phyloP scores from a whole-genome alignment of 2,888 invertebrate genomes.

The Drosophila colorata region DNA sequence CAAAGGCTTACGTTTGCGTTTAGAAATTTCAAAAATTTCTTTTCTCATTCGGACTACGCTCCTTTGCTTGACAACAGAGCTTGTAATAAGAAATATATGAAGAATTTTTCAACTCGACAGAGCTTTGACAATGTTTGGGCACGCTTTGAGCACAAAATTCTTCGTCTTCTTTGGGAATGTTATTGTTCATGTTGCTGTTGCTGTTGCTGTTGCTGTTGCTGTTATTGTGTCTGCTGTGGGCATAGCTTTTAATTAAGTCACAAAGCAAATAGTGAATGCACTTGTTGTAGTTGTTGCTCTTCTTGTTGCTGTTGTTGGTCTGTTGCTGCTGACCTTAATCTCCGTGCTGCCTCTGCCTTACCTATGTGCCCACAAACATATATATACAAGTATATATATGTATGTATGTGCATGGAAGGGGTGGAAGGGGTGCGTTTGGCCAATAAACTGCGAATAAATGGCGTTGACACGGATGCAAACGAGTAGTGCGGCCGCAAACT shows the following conservation, averaged over 20 bases:
- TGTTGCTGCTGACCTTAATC: slow-evolving; percentile 52
- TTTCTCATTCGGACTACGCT: too few relatives aligned
- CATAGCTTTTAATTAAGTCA: slow-evolving; percentile 19
- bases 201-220: too few relatives aligned
- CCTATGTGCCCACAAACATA: slow-evolving; percentile 8
- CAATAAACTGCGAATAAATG: slow-evolving; percentile 41
- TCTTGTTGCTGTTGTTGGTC: slow-evolving; percentile 5
- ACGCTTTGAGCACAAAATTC: too few relatives aligned
- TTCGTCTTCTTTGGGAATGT: background rate
- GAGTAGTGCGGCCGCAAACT: slow-evolving; percentile 14
- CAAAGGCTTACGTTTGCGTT: too few relatives aligned
- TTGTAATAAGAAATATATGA: too few relatives aligned
- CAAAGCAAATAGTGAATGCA: background rate
- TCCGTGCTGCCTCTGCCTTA: slow-evolving; percentile 12
- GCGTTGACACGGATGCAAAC: slow-evolving; percentile 41
- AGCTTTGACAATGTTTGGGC: too few relatives aligned
- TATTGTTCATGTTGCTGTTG: background rate
- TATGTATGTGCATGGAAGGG: background rate
- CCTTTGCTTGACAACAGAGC: too few relatives aligned
- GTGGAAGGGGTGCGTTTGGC: slow-evolving; percentile 9
- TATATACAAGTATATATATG: background rate
- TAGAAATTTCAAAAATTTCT: too few relatives aligned
- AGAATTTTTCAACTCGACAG: too few relatives aligned
- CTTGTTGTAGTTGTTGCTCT: slow-evolving; percentile 8
- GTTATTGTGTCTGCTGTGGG: background rate